Base-by-base conservation (phyloP, 2,888 invertebrate genomes). In the Sylvicola cinctus region DNA sequence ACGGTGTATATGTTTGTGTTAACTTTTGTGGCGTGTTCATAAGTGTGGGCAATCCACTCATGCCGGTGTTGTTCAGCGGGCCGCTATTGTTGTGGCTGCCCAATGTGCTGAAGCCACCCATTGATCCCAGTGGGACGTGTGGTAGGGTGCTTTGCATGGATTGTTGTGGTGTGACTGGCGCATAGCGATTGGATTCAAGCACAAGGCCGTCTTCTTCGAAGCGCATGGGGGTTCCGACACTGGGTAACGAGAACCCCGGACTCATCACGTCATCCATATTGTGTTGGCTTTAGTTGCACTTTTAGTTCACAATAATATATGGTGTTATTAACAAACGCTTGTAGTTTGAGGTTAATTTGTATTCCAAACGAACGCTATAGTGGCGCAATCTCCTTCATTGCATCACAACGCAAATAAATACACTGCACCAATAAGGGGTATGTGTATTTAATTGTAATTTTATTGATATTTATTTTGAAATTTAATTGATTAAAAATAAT, bases 191-290 rank as follows among this genome's bases (percentile, higher is more conserved):
- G 15, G 25, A 28, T 11, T 25, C 33, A 33, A 85, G 65, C 46
- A 87, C 87, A 53, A 81, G 77, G 53, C 87, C 85, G 54, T 88
- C 88, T 50, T 87, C 84, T 52, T 87, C 85, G 14, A 85, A 85
- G 62, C 87, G 85, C 12, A 85, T 54, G 3, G 88, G 87, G 5
- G 87, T 88, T 36, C 81, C 85, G 52, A 88, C 83, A 48, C 84
- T 85, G 41, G 85, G 85, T 55, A 87, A 84, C 46, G 80, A 81
- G 49, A 75, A 78, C 41, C 80, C 83, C 14, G 87, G 87, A 60
- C 85, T 87, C 17, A 87, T 62, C 83, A 87, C 84, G 59, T 83
- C 79, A 70, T 87, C 85, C 84, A 85, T 85, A 44, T 58, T 65
- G 20, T 12, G 3, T 32, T 16, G 25, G 13, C 4, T 8, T 27